Base-by-base conservation (phyloP, 2,797 vertebrate genomes). In the Thaleichthys pacificus region DNA sequence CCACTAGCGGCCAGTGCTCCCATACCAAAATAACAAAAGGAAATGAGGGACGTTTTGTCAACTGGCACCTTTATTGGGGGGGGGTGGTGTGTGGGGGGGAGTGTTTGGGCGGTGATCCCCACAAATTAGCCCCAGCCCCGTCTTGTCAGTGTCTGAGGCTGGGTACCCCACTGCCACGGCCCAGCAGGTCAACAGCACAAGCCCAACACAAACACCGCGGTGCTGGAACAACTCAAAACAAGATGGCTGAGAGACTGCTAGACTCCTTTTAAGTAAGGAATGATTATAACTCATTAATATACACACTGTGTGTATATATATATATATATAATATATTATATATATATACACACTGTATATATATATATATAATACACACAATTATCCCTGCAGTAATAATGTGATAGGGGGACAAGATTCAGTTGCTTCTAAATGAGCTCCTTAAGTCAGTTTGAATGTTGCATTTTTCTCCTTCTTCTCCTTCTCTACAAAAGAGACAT, bases 41-140 rank as follows among this genome's bases (percentile, higher is more conserved):
- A 93, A 94, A 94, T 92, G 78, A 92, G 89, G 90, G 87, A 90
- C 87, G 87, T 89, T 91, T 92, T 77, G 83, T 89, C 86, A 77
- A 83, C 89, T 86, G 80, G 88, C 88, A 91, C 90, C 90, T 92
- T 90, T 88, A 89, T 87, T 88, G 83, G 77, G 86, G 68, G 68
- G 84, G 85, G 83, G 85, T 88, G 81, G 80, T 87, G 54, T 82
- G 65, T 19, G 66, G 17, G 66, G 84, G 84, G 86, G 83, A 65
- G 85, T 84, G 86, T 84, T 85, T 88, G 82, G 81, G 87, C 84
- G 85, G 84, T 87, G 87, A 90, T 92, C 89, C 89, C 76, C 70
- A 75, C 82, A 91, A 91, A 90, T 92, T 89, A 90, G 80, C 87
- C 88, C 86, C 68, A 74, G 84, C 86, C 79, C 84, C 58, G 62